Conservation (phyloP, 2,888 invertebrate genomes). For the Cacoxenus indagator region DNA sequence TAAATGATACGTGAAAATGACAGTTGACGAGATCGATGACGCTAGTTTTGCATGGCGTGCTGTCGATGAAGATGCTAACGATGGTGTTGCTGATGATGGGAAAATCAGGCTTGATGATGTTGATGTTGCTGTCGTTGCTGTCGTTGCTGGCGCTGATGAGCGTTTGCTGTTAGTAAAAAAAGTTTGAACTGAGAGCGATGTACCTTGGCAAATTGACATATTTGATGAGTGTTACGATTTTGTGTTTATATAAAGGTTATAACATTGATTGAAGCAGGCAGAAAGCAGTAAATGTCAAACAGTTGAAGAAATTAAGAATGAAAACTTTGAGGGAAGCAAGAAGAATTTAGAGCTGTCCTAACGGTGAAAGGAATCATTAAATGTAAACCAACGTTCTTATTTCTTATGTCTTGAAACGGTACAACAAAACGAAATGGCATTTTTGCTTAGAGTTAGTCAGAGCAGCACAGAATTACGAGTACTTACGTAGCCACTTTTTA, state of each 20-base stretch:
- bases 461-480: too few relatives aligned
- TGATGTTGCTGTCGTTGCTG: slow-evolving; percentile 23
- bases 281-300: neutral
- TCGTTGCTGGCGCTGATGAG: slow-evolving; percentile 30
- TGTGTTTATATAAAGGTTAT: neutral
- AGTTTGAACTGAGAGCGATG: slow-evolving; percentile 44
- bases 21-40: slow-evolving; percentile 70
- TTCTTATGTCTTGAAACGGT: too few relatives aligned
- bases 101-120: too few relatives aligned
- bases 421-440: too few relatives aligned
- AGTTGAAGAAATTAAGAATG: slow-evolving; percentile 16
- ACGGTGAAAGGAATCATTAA: too few relatives aligned
- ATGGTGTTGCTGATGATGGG: slow-evolving; percentile 38
- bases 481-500: too few relatives aligned
- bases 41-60: slow-evolving; percentile 54
- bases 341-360: too few relatives aligned
- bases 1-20: slow-evolving; percentile 71
- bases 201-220: slow-evolving; percentile 63
- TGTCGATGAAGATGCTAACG: slow-evolving; percentile 22
- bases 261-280: slow-evolving; percentile 42
- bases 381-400: too few relatives aligned
- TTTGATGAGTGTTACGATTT: slow-evolving; percentile 38
- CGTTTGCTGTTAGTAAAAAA: slow-evolving; percentile 16
- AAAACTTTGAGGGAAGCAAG: neutral
- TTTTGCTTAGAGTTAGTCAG: too few relatives aligned